phyloP scores from a whole-genome alignment of 2,888 invertebrate species.

The Dimorphilus gyrociliatus region DNA sequence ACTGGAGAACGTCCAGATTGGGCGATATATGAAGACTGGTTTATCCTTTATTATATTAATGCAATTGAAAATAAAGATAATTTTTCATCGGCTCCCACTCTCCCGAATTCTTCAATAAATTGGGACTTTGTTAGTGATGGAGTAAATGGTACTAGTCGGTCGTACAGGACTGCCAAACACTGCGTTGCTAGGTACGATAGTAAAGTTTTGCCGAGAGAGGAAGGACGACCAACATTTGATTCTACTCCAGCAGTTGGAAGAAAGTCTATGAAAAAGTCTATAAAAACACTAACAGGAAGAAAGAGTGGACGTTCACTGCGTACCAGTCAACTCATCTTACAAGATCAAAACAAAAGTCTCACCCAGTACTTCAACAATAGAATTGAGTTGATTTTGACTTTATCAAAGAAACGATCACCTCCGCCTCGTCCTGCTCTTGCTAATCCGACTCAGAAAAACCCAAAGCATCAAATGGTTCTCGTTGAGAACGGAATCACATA shows the following conservation, averaged over 20 bases:
- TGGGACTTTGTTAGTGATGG: constrained; percentile 88
- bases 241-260: too few relatives aligned
- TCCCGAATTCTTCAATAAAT: too few relatives aligned
- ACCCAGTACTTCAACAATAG: constrained; percentile 50
- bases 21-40: constrained; percentile 77
- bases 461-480: constrained; percentile 65
- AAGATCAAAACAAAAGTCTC: constrained; percentile 59
- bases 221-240: constrained; percentile 59
- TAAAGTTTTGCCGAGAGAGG: constrained; percentile 69
- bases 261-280: too few relatives aligned
- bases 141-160: constrained; percentile 68
- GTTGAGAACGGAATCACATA: constrained; percentile 66
- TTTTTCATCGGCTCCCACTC: too few relatives aligned
- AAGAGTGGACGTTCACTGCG: constrained; percentile 53
- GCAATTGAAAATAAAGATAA: too few relatives aligned
- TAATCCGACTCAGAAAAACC: constrained; percentile 53
- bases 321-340: constrained; percentile 56
- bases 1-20: constrained; percentile 55
- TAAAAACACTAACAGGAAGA: too few relatives aligned
- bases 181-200: constrained; percentile 77
- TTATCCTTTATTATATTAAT: constrained; percentile 55
- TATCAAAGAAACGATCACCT: constrained; percentile 44
- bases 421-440: constrained; percentile 58
- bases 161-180: constrained; percentile 73
- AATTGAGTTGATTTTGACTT: constrained; percentile 59